Conservation (phyloP, 2,797 vertebrate genomes). For the Phataginus tricuspis region DNA sequence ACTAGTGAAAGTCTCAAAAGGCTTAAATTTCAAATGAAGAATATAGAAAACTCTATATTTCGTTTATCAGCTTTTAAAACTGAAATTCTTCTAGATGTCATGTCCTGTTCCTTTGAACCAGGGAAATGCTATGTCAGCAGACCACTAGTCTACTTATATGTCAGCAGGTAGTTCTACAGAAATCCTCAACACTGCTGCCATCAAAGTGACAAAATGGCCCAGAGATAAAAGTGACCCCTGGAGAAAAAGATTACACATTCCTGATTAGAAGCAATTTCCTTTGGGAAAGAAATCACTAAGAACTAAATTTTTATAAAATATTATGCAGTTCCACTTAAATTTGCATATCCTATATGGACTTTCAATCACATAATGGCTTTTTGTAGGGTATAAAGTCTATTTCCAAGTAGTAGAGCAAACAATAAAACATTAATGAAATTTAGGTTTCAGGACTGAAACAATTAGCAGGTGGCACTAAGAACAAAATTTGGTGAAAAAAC, state of each 20-base stretch:
- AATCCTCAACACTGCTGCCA: constrained; percentile 5
- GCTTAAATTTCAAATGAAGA: background rate
- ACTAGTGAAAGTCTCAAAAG: background rate
- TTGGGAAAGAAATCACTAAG: constrained; percentile 21
- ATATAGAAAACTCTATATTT: background rate
- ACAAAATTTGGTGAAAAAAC: background rate
- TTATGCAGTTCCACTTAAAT: background rate
- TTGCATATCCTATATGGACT: background rate
- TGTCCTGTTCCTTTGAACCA: background rate
- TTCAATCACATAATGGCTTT: background rate
- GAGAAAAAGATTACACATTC: background rate
- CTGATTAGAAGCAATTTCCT: constrained; percentile 45
- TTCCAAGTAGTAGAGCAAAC: background rate
- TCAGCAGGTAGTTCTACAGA: background rate
- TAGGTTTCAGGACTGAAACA: background rate
- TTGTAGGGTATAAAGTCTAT: background rate
- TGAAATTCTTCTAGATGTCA: background rate
- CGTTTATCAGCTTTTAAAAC: background rate
- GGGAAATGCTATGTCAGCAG: background rate
- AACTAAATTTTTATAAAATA: background rate
- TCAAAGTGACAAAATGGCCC: background rate
- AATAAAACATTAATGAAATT: constrained; percentile 1
- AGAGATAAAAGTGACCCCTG: background rate
- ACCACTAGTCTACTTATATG: background rate
- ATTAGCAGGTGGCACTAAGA: background rate